phyloP scores from a whole-genome alignment of 2,113 vertebrate species.

The Bambusicola thoracicus region DNA sequence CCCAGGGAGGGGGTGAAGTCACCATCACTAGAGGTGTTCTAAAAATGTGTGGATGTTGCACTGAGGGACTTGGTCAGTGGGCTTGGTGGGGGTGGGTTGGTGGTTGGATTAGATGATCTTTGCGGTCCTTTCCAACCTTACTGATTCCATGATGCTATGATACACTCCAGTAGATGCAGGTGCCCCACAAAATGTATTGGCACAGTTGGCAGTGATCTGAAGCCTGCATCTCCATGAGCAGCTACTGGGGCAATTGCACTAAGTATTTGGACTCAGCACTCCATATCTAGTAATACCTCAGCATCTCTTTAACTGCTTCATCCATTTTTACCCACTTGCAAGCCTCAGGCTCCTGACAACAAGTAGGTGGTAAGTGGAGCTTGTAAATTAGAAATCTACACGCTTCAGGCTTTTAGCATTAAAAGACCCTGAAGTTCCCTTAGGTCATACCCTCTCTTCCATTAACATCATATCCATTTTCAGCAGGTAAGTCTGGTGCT shows the following conservation, averaged over 20 bases:
- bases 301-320: conserved; percentile 36
- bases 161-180: accelerated
- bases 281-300: background rate
- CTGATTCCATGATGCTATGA: too few relatives aligned
- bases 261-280: background rate
- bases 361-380: conserved; percentile 32
- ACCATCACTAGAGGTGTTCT: too few relatives aligned
- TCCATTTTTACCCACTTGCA: conserved; percentile 28
- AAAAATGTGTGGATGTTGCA: too few relatives aligned
- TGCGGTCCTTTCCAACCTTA: too few relatives aligned
- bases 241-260: background rate
- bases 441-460: background rate
- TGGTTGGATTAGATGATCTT: too few relatives aligned
- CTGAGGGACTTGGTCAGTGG: too few relatives aligned
- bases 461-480: conserved; percentile 19
- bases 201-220: background rate
- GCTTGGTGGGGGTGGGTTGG: too few relatives aligned
- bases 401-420: conserved; percentile 20
- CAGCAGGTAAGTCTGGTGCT: conserved; percentile 23
- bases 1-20: too few relatives aligned
- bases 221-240: background rate
- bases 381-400: conserved; percentile 34
- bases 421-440: conserved; percentile 9
- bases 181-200: background rate
- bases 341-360: background rate